Conservation (phyloP, 2,888 invertebrate species). For the Glaucopsyche alexis region DNA sequence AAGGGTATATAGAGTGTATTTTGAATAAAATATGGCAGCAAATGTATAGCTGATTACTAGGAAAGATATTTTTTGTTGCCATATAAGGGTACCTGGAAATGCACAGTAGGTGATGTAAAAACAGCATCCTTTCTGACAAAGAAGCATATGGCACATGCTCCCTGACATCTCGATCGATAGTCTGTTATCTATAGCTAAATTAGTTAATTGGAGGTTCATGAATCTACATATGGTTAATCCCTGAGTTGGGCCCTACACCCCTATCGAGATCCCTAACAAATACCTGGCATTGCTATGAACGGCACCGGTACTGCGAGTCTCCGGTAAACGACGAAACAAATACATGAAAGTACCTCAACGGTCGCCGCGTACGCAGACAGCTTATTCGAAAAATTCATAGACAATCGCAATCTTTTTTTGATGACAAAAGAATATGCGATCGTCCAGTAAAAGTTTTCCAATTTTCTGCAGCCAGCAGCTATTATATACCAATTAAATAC, state of each 20-base stretch:
- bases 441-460: conserved; percentile 50
- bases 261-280: conserved; percentile 62
- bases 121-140: conserved; percentile 51
- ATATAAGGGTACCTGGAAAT: conserved; percentile 73
- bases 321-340: conserved; percentile 57
- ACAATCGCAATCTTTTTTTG: conserved; percentile 47
- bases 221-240: conserved; percentile 12
- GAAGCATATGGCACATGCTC: conserved; percentile 53
- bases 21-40: conserved; percentile 49
- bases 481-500: conserved; percentile 78
- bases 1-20: conserved; percentile 33
- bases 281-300: conserved; percentile 63
- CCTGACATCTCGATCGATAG: conserved; percentile 47
- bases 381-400: conserved; percentile 50
- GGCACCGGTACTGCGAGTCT: conserved; percentile 50
- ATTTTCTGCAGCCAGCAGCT: conserved; percentile 53
- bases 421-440: conserved; percentile 38
- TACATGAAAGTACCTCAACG: conserved; percentile 65
- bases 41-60: conserved; percentile 39
- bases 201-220: conserved; percentile 9
- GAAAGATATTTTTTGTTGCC: conserved; percentile 49
- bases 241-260: conserved; percentile 34
- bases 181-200: background rate
- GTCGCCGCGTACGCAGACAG: conserved; percentile 60
- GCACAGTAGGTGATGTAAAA: conserved; percentile 70